Evolutionary conservation across 2,113 vertebrate genomes (phyloP).

Genomic region (Antigone vipio): DNA sequence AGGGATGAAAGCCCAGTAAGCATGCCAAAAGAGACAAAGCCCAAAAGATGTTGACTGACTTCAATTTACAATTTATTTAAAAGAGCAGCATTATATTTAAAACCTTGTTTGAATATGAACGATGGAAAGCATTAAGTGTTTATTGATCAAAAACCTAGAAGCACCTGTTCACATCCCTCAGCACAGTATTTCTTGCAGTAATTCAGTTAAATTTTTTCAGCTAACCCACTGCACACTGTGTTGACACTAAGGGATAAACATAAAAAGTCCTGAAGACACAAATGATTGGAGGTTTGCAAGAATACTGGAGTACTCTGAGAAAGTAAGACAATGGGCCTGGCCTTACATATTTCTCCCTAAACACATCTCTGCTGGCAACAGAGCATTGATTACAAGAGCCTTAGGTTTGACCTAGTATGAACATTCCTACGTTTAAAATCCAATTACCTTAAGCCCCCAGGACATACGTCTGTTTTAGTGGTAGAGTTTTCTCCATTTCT

Average conservation of each 20-base stretch:
- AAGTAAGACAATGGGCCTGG: background rate
- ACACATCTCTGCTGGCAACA: background rate
- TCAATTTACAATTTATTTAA: background rate
- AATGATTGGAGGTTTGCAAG: background rate
- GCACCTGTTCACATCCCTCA: background rate
- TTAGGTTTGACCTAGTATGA: background rate
- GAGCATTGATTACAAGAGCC: background rate
- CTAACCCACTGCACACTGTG: background rate
- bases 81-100: background rate
- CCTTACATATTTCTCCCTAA: background rate
- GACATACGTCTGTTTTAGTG: background rate
- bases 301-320: background rate
- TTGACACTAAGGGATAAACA: background rate
- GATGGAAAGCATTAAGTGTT: background rate
- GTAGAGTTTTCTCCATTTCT: background rate
- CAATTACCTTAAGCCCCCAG: background rate
- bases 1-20: background rate
- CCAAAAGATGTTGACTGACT: background rate
- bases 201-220: background rate
- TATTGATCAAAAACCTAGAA: background rate
- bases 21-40: background rate
- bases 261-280: background rate
- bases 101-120: background rate
- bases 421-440: background rate
- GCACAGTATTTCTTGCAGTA: background rate